These are phyloP conservation scores for Platysternon megacephalum DNA, from an alignment of 2,113 vertebrate genomes.

Conservation along the genomic window DNA sequence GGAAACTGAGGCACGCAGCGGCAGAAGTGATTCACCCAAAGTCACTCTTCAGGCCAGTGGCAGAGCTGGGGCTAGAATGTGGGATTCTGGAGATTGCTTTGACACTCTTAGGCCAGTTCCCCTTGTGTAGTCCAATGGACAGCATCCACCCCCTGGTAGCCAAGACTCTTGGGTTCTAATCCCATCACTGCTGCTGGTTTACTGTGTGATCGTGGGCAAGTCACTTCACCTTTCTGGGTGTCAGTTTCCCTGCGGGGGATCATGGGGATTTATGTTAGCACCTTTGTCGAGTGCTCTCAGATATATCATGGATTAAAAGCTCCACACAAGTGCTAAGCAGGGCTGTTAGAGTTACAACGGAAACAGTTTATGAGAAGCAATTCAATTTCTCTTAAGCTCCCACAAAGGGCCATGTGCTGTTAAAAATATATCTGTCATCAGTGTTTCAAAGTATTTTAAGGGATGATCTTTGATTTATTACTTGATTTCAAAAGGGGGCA, in stretches of 20 bases:
- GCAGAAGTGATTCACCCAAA: background rate
- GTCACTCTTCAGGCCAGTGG: background rate
- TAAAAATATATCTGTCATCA: background rate
- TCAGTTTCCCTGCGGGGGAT: accelerated
- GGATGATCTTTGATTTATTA: background rate
- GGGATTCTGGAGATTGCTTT: background rate
- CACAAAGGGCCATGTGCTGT: background rate
- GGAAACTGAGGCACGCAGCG: background rate
- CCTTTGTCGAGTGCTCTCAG: background rate
- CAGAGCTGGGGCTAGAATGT: background rate
- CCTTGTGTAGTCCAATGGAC: background rate
- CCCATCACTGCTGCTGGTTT: background rate
- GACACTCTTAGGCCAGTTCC: background rate
- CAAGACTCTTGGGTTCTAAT: background rate
- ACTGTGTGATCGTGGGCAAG: background rate
- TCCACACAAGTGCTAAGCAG: accelerated
- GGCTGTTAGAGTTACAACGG: accelerated
- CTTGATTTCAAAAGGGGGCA: background rate
- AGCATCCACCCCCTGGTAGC: background rate
- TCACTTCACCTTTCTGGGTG: background rate
- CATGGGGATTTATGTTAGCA: accelerated
- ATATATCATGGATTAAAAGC: background rate
- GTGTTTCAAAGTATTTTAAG: background rate
- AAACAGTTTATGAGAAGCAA: background rate
- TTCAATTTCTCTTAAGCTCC: background rate